Conservation (phyloP, 2,888 invertebrate genomes). For the Hemaris fuciformis region DNA sequence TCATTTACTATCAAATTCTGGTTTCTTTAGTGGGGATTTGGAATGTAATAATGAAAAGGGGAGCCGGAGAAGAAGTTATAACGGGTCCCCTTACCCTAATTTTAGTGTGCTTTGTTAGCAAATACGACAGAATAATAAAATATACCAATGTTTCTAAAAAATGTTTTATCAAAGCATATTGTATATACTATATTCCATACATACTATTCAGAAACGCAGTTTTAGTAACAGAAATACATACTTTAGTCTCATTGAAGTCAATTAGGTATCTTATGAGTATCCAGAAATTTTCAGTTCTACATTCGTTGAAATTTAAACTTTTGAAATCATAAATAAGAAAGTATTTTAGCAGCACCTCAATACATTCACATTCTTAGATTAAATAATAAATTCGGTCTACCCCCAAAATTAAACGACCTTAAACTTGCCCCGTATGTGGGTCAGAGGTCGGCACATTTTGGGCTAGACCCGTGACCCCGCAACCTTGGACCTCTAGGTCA, state of each 20-base stretch:
- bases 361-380: not conserved
- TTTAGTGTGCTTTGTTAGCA: not conserved
- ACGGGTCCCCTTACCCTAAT: not conserved
- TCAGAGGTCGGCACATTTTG: constrained; percentile 63
- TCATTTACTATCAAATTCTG: not conserved
- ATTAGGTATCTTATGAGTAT: too few species aligned
- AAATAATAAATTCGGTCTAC: not conserved
- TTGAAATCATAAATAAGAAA: too few species aligned
- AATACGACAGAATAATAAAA: not conserved
- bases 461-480: constrained; percentile 55
- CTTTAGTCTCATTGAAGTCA: too few species aligned
- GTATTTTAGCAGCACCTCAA: too few species aligned
- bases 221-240: too few species aligned
- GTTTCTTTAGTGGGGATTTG: not conserved
- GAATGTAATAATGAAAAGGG: not conserved
- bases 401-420: constrained; percentile 38
- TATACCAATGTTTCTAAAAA: not conserved
- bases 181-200: too few species aligned
- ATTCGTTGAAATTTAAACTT: too few species aligned
- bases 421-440: constrained; percentile 61
- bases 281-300: too few species aligned
- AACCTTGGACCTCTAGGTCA: constrained; percentile 60
- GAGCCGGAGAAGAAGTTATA: not conserved
- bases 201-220: too few species aligned
- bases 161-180: too few species aligned